Conservation (phyloP, 1,140 invertebrate species). For the Cotesia glomerata region DNA sequence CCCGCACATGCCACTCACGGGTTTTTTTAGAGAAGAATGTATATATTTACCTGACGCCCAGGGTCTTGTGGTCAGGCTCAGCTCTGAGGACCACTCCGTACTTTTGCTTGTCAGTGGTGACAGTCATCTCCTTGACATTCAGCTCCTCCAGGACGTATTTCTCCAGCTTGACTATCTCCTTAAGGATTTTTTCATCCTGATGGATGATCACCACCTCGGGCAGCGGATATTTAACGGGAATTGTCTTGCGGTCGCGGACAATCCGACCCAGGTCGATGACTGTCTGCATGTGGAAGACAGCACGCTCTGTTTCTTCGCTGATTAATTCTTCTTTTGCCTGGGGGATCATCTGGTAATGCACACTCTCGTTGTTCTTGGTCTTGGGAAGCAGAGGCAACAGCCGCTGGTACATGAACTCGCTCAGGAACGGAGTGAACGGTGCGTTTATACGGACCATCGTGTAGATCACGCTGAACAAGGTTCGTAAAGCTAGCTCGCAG, state of each 20-base stretch:
- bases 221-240: slow-evolving; percentile 96
- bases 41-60: slow-evolving; percentile 71
- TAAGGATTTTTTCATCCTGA: slow-evolving; percentile 77
- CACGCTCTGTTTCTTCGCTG: slow-evolving; percentile 85
- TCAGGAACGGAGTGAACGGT: slow-evolving; percentile 96
- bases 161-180: slow-evolving; percentile 83
- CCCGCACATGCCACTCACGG: too few species aligned
- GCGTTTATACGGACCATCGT: slow-evolving; percentile 93
- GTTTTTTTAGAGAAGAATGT: too few species aligned
- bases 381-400: slow-evolving; percentile 67
- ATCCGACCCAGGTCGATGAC: slow-evolving; percentile 94
- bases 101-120: slow-evolving; percentile 89
- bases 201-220: slow-evolving; percentile 96
- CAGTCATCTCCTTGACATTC: slow-evolving; percentile 88
- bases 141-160: slow-evolving; percentile 92
- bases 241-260: slow-evolving; percentile 88
- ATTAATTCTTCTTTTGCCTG: slow-evolving; percentile 76
- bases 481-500: slow-evolving; percentile 83
- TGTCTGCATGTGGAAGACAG: slow-evolving; percentile 91
- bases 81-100: slow-evolving; percentile 94
- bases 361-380: slow-evolving; percentile 68
- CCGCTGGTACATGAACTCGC: slow-evolving; percentile 95
- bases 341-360: slow-evolving; percentile 91
- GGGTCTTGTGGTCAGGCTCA: slow-evolving; percentile 88
- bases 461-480: slow-evolving; percentile 87